A percentile compares a stretch with the other conserved stretches of the same genome.
Conservation (phyloP, 2,113 vertebrate species). For the Syngnathus scovelli region DNA sequence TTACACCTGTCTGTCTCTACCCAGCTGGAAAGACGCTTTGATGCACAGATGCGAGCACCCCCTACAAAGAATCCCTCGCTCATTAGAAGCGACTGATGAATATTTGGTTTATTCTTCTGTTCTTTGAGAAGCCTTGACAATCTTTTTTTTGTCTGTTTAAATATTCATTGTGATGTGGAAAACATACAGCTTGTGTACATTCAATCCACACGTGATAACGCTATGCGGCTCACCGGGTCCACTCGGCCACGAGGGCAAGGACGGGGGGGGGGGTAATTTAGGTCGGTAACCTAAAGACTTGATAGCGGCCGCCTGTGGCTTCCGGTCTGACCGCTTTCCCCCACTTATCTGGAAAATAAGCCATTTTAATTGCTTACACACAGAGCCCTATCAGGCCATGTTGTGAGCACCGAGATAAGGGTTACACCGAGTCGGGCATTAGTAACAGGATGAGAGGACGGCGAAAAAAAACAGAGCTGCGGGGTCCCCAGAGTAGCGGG, state of each 20-base stretch:
- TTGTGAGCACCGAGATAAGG: constrained; percentile 63
- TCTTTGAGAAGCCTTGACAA: neutral
- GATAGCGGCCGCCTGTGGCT: constrained; percentile 58
- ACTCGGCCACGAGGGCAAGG: constrained; percentile 2
- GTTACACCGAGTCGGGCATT: constrained; percentile 64
- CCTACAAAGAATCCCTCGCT: constrained; percentile 17
- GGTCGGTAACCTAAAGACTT: constrained; percentile 49
- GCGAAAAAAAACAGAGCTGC: constrained; percentile 60
- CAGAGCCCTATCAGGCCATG: constrained; percentile 62
- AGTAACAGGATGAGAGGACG: constrained; percentile 66
- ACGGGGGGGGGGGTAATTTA: neutral
- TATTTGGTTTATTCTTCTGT: constrained; percentile 1
- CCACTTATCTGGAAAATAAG: constrained; percentile 66
- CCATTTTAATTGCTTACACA: constrained; percentile 68
- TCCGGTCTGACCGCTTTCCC: constrained; percentile 52
- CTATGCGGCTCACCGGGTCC: constrained; percentile 13
- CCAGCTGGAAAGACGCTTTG: constrained; percentile 20
- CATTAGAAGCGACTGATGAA: constrained; percentile 7
- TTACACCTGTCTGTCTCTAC: constrained; percentile 13
- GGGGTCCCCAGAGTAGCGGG: constrained; percentile 41
- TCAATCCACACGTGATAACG: neutral
- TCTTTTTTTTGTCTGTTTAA: constrained; percentile 12
- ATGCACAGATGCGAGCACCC: constrained; percentile 10
- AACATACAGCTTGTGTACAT: constrained; percentile 19
- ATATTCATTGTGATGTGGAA: constrained; percentile 22